phyloP scores from a whole-genome alignment of 2,888 invertebrate genomes.

The Ophion ellenae region DNA sequence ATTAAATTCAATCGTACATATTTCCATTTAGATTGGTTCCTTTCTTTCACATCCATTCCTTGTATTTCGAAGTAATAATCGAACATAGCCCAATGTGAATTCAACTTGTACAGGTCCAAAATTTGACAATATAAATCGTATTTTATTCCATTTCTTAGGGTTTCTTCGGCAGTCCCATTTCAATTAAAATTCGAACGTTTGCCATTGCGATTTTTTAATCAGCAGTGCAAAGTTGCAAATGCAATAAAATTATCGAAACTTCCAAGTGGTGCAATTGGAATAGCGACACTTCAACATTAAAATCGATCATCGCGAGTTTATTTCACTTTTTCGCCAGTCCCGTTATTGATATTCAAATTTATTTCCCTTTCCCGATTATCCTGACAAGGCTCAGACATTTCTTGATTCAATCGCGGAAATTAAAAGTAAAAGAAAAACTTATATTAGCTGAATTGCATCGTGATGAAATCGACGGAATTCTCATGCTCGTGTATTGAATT shows the following conservation, averaged over 20 bases:
- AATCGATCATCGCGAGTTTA: too few species aligned
- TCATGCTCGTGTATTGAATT: conserved; percentile 38
- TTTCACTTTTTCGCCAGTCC: too few species aligned
- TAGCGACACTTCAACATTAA: too few species aligned
- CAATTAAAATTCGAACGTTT: too few species aligned
- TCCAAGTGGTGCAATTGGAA: too few species aligned
- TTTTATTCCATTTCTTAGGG: too few species aligned
- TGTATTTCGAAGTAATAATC: not conserved
- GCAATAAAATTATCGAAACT: too few species aligned
- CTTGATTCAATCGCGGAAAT: not conserved
- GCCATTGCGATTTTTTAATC: not conserved
- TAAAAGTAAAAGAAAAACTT: not conserved
- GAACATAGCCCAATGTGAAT: not conserved
- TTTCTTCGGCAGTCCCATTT: too few species aligned
- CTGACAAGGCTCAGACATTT: not conserved
- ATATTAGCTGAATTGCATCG: conserved; percentile 3
- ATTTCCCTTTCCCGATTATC: not conserved
- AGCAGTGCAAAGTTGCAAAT: not conserved
- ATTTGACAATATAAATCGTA: too few species aligned
- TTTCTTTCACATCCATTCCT: too few species aligned
- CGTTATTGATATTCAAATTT: not conserved
- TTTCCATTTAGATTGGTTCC: too few species aligned
- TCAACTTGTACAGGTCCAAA: not conserved
- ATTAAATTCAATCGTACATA: too few species aligned
- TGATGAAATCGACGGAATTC: conserved; percentile 23